Conservation (phyloP, 2,888 invertebrate genomes). For the Oasisia sp. region DNA sequence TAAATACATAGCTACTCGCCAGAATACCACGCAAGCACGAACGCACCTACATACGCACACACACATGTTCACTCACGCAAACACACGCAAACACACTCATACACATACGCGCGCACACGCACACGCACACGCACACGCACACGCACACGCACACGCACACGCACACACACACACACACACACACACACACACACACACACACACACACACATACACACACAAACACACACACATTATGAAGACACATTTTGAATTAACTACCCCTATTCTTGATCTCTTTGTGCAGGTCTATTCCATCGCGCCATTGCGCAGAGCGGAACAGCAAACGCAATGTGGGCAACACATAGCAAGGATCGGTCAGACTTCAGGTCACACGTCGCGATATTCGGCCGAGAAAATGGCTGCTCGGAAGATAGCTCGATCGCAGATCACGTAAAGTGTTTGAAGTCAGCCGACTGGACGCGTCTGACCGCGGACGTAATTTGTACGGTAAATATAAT, state of each 20-base stretch:
- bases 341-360: conserved; percentile 21
- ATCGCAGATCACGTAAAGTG: conserved; percentile 31
- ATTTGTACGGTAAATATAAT: conserved; percentile 13
- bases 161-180: too few relatives aligned
- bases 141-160: too few relatives aligned
- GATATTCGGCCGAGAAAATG: background rate
- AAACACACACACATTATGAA: too few relatives aligned
- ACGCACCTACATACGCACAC: too few relatives aligned
- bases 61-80: too few relatives aligned
- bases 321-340: conserved; percentile 43
- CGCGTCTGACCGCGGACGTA: background rate
- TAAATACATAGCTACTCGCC: too few relatives aligned
- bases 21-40: too few relatives aligned
- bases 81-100: too few relatives aligned
- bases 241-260: background rate
- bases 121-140: too few relatives aligned
- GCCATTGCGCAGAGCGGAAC: conserved; percentile 49
- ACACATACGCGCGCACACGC: too few relatives aligned
- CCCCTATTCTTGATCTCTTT: background rate
- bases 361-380: conserved; percentile 2
- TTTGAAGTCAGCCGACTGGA: conserved; percentile 30
- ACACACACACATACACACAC: too few relatives aligned
- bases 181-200: too few relatives aligned
- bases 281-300: conserved; percentile 45
- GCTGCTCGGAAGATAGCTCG: background rate